Conservation (phyloP, 2,797 vertebrate species). For the Lycodopsis pacificus region DNA sequence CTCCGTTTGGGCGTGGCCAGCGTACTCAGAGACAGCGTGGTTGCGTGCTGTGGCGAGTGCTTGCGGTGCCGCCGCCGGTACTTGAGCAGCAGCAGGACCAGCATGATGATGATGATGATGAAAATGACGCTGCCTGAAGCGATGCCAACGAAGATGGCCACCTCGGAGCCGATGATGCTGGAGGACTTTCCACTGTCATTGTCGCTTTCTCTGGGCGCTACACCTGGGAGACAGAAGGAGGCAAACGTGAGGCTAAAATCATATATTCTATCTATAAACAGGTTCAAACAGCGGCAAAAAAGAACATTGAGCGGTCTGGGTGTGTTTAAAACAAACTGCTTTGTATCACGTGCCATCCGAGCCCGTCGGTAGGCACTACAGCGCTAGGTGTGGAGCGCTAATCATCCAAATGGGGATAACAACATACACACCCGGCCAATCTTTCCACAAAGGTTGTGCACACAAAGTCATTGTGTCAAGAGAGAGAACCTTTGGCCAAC, state of each 20-base stretch:
- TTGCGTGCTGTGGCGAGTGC: slow-evolving; percentile 95
- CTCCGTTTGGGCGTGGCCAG: slow-evolving; percentile 96
- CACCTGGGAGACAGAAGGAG: slow-evolving; percentile 53
- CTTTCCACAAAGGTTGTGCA: background rate
- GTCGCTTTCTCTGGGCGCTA: slow-evolving; percentile 53
- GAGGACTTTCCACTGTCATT: slow-evolving; percentile 83
- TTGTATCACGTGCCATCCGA: background rate
- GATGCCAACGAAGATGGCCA: slow-evolving; percentile 97
- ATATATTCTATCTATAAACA: background rate
- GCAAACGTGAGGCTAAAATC: background rate
- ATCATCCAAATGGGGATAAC: background rate
- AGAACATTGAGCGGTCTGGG: background rate
- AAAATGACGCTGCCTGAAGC: slow-evolving; percentile 98
- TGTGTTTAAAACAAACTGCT: background rate
- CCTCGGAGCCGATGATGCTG: slow-evolving; percentile 92
- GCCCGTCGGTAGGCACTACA: background rate
- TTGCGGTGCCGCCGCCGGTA: slow-evolving; percentile 96
- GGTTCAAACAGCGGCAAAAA: background rate
- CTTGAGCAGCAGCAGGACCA: slow-evolving; percentile 96
- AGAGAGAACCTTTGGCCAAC: background rate
- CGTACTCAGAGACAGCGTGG: slow-evolving; percentile 96
- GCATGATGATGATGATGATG: slow-evolving; percentile 98
- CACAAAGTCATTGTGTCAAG: background rate
- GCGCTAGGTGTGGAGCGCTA: background rate
- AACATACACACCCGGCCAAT: background rate